Evolutionary conservation across 2,797 vertebrate genomes (phyloP).

Genomic region (Gymnopithys bicolor): DNA sequence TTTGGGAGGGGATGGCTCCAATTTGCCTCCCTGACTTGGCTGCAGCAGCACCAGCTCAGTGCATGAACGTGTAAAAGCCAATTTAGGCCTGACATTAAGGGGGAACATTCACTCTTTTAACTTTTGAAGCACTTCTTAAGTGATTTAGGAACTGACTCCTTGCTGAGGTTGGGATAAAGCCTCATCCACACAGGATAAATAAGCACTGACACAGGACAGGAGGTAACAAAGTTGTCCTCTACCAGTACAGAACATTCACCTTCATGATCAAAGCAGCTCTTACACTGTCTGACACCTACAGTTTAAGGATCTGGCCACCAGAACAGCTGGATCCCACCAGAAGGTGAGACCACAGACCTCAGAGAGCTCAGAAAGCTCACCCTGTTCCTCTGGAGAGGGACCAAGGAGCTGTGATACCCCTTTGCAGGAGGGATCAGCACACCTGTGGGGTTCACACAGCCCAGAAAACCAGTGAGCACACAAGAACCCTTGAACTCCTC

Average conservation of each 20-base stretch:
- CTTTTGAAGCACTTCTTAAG: background rate
- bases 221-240: background rate
- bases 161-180: background rate
- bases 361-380: background rate
- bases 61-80: rapidly evolving
- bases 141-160: background rate
- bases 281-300: rapidly evolving
- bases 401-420: background rate
- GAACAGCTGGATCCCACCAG: background rate
- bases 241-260: background rate
- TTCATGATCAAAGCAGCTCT: background rate
- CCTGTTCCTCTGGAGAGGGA: background rate
- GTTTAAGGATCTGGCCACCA: background rate
- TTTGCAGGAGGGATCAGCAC: background rate
- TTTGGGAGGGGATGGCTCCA: background rate
- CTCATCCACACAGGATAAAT: no score
- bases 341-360: background rate
- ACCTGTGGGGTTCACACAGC: background rate
- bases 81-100: background rate
- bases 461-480: background rate
- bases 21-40: background rate
- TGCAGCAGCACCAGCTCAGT: background rate
- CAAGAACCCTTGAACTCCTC: background rate
- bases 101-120: background rate
- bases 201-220: background rate